Evolutionary conservation across 2,797 vertebrate species (phyloP).

Genomic region (Poeciliopsis infans): DNA sequence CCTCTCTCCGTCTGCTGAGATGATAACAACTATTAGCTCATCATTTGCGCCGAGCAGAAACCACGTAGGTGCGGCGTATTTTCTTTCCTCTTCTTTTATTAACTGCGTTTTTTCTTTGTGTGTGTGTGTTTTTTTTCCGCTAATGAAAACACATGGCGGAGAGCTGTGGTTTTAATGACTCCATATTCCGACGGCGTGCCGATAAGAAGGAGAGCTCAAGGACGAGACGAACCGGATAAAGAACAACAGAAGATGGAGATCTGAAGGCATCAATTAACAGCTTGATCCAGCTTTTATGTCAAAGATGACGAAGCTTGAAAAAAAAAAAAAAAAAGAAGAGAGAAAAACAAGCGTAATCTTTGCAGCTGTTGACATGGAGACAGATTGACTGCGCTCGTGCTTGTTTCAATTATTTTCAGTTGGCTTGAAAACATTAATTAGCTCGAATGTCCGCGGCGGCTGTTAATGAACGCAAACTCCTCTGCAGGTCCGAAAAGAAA

Average conservation of each 20-base stretch:
- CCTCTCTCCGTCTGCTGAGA: slow-evolving; percentile 83
- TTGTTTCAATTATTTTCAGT: neutral
- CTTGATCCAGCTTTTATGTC: slow-evolving; percentile 58
- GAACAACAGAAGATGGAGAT: slow-evolving; percentile 56
- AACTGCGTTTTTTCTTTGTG: slow-evolving; percentile 18
- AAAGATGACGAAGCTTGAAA: slow-evolving; percentile 16
- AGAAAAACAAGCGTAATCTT: slow-evolving; percentile 15
- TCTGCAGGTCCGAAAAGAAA: neutral
- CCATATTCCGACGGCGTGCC: slow-evolving; percentile 43
- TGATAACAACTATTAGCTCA: slow-evolving; percentile 66
- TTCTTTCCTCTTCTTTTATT: slow-evolving; percentile 35
- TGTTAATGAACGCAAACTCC: neutral
- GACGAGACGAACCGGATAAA: slow-evolving; percentile 46
- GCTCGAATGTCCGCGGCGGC: neutral
- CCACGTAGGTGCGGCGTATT: slow-evolving; percentile 25
- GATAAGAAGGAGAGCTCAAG: slow-evolving; percentile 61
- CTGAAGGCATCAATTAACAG: slow-evolving; percentile 63
- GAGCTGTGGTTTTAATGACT: slow-evolving; percentile 56
- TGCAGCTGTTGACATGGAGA: slow-evolving; percentile 15
- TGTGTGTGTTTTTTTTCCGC: neutral
- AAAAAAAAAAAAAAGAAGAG: neutral
- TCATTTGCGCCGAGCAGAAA: slow-evolving; percentile 21
- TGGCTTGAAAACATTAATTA: neutral
- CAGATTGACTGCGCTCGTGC: neutral
- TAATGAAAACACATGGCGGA: slow-evolving; percentile 43